phyloP scores from a whole-genome alignment of 2,888 invertebrate species.

The Anarsia innoxiella region DNA sequence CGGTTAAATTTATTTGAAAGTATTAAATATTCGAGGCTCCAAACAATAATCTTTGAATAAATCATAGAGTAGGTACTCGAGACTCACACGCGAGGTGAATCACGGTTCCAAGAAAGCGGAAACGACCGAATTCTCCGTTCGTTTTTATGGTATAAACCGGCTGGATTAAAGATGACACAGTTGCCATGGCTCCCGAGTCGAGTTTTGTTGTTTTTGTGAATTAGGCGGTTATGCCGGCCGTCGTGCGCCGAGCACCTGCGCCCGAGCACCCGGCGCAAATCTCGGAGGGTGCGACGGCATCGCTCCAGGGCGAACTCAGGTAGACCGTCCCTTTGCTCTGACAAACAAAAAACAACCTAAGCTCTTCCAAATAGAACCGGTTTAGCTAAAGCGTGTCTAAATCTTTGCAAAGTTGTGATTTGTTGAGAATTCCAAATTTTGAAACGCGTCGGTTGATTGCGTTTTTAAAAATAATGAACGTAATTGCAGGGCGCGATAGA shows the following conservation, averaged over 20 bases:
- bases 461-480: slow-evolving; percentile 26
- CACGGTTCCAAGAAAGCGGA: slow-evolving; percentile 70
- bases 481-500: slow-evolving; percentile 27
- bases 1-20: slow-evolving; percentile 38
- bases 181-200: slow-evolving; percentile 30
- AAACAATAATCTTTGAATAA: slow-evolving; percentile 55
- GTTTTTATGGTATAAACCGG: slow-evolving; percentile 54
- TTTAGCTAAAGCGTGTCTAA: slow-evolving; percentile 20
- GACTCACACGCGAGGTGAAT: slow-evolving; percentile 63
- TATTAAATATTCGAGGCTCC: slow-evolving; percentile 44
- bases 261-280: slow-evolving; percentile 60
- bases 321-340: slow-evolving; percentile 44
- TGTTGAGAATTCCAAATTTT: slow-evolving; percentile 9
- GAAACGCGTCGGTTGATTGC: slow-evolving; percentile 23
- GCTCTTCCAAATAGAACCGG: slow-evolving; percentile 31
- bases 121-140: slow-evolving; percentile 64
- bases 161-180: slow-evolving; percentile 38
- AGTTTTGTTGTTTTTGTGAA: slow-evolving; percentile 45
- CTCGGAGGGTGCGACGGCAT: slow-evolving; percentile 55
- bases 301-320: slow-evolving; percentile 40
- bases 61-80: slow-evolving; percentile 42
- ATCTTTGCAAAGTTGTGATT: slow-evolving; percentile 18
- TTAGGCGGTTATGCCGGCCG: slow-evolving; percentile 48
- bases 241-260: slow-evolving; percentile 65
- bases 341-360: slow-evolving; percentile 30